These are phyloP conservation scores for Drosophila helvetica DNA, from an alignment of 2,888 invertebrate species.

Conservation along the genomic window DNA sequence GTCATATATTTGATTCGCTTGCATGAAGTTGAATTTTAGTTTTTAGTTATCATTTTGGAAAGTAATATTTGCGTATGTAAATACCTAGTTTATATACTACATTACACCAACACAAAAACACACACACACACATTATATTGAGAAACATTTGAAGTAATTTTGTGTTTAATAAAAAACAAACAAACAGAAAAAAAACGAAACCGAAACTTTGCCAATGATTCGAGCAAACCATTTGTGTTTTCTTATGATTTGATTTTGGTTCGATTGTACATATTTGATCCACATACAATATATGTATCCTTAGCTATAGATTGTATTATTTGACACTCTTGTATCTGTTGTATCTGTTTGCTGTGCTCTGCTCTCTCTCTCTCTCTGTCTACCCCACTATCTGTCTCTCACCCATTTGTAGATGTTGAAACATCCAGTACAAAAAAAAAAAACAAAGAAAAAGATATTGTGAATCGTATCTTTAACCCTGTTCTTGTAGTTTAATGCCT, in stretches of 20 bases:
- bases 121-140: constrained; percentile 49
- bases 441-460: constrained; percentile 9
- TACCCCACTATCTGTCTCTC: constrained; percentile 39
- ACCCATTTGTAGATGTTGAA: constrained; percentile 32
- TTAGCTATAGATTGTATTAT: constrained; percentile 14
- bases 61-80: constrained; percentile 74
- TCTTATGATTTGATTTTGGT: constrained; percentile 50
- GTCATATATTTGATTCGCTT: constrained; percentile 49
- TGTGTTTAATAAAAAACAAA: constrained; percentile 72
- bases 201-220: constrained; percentile 55
- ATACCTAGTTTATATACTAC: constrained; percentile 66
- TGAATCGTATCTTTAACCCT: constrained; percentile 18
- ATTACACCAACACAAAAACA: constrained; percentile 37
- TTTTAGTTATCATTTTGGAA: constrained; percentile 64
- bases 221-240: constrained; percentile 63
- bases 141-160: constrained; percentile 67
- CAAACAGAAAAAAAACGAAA: constrained; percentile 40
- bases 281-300: constrained; percentile 9
- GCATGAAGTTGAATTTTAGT: constrained; percentile 64
- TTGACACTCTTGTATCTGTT: constrained; percentile 31
- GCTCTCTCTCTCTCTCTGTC: constrained; percentile 35
- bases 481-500: constrained; percentile 38
- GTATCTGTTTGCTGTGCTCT: constrained; percentile 52
- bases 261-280: constrained; percentile 54
- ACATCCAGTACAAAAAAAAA: constrained; percentile 28